These are phyloP conservation scores for Atherinosoma microstoma DNA, from an alignment of 2,797 vertebrate species.

Conservation along the genomic window DNA sequence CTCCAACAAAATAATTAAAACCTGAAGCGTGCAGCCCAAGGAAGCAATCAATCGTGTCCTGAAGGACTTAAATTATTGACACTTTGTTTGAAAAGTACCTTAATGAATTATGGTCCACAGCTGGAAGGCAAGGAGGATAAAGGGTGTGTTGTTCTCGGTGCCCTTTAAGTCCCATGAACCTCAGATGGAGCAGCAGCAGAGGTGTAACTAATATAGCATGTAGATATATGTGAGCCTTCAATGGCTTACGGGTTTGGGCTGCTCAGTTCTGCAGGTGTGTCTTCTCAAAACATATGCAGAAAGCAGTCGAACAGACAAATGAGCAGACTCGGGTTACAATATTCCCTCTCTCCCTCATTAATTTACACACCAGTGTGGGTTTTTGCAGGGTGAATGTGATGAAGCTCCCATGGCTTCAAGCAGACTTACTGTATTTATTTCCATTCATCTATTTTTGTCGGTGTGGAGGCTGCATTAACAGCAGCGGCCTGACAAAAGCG, in stretches of 20 bases:
- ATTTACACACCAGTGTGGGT: constrained; percentile 50
- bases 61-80: constrained; percentile 68
- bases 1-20: constrained; percentile 81
- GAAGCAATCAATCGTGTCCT: constrained; percentile 61
- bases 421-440: constrained; percentile 52
- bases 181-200: constrained; percentile 11
- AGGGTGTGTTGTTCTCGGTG: constrained; percentile 47
- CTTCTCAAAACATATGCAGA: constrained; percentile 33
- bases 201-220: constrained; percentile 36
- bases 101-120: constrained; percentile 56
- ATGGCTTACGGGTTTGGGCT: constrained; percentile 23
- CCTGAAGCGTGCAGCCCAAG: constrained; percentile 45
- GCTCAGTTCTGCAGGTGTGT: constrained; percentile 58
- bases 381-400: constrained; percentile 16
- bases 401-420: constrained; percentile 25
- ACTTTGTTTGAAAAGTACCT: constrained; percentile 60
- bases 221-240: constrained; percentile 14
- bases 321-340: constrained; percentile 48
- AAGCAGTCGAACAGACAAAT: constrained; percentile 34
- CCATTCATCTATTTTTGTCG: constrained; percentile 50
- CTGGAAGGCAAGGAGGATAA: constrained; percentile 52
- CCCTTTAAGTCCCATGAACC: constrained; percentile 34
- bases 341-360: constrained; percentile 56
- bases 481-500: constrained; percentile 35
- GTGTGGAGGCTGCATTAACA: constrained; percentile 30